Evolutionary conservation across 2,113 vertebrate genomes (phyloP).

Genomic region (Catharus minimus): DNA sequence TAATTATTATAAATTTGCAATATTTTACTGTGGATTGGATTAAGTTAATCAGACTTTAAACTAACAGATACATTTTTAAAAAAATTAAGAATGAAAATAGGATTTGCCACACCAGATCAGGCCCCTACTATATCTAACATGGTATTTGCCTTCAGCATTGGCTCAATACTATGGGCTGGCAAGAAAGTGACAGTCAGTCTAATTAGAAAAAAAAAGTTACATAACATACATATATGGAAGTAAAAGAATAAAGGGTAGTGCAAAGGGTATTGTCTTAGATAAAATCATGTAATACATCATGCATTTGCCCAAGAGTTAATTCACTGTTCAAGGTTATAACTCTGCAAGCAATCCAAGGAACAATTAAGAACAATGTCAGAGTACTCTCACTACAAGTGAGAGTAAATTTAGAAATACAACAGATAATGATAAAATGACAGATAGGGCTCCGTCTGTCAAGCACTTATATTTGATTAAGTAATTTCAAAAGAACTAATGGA

Average conservation of each 20-base stretch:
- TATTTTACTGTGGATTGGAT: not conserved
- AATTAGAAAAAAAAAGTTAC: not conserved
- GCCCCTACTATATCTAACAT: not conserved
- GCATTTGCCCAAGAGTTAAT: not conserved
- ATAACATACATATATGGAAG: not conserved
- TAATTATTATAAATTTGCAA: not conserved
- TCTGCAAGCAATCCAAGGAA: not conserved
- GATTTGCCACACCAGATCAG: conserved; percentile 6
- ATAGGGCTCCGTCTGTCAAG: not conserved
- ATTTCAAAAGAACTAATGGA: not conserved
- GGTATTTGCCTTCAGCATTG: not conserved
- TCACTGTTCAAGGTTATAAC: not conserved
- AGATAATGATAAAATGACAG: not conserved
- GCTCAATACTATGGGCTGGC: not conserved
- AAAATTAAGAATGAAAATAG: not conserved
- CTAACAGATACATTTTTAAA: not conserved
- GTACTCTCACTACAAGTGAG: not conserved
- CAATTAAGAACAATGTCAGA: conserved; percentile 13
- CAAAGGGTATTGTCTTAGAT: not conserved
- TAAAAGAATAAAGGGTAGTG: not conserved
- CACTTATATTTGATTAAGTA: not conserved
- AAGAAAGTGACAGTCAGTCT: not conserved
- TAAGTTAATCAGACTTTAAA: not conserved
- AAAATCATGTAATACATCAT: not conserved
- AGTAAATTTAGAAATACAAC: conserved; percentile 9